Percentiles rank a stretch among this genome's conserved stretches.
These are phyloP conservation scores for Apteryx owenii DNA, from an alignment of 2,113 vertebrate species.

Conservation along the genomic window DNA sequence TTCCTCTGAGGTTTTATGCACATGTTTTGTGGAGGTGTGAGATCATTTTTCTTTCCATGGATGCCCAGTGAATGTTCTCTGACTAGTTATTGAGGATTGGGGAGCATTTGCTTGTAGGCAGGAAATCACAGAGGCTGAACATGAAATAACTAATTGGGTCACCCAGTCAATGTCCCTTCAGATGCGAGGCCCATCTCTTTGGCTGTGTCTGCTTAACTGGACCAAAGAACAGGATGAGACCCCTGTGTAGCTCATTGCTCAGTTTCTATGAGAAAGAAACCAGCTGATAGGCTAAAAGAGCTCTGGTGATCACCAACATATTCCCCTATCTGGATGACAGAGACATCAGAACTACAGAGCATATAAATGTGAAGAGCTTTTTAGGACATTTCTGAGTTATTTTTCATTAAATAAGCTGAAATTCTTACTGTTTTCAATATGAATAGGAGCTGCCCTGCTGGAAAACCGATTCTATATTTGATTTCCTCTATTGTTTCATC, in stretches of 20 bases:
- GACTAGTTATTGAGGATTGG: not conserved
- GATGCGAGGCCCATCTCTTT: not conserved
- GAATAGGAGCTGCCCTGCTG: not conserved
- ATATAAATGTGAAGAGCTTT: not conserved
- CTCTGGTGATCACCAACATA: not conserved
- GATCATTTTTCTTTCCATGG: not conserved
- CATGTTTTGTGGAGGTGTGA: not conserved
- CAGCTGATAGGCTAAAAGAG: not conserved
- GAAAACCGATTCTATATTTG: not conserved
- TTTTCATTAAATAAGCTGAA: slow-evolving; percentile 1
- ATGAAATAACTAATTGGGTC: not conserved
- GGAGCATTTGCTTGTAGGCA: not conserved
- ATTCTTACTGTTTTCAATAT: not conserved
- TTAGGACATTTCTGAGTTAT: not conserved
- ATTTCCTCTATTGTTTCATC: slow-evolving; percentile 19
- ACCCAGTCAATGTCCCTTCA: not conserved
- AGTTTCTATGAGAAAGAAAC: not conserved
- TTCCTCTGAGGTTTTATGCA: not conserved
- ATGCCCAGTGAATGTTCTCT: not conserved
- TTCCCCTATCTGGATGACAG: not conserved
- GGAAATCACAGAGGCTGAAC: not conserved
- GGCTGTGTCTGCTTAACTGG: not conserved
- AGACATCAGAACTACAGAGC: not conserved
- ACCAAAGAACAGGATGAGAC: not conserved
- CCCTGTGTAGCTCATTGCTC: not conserved